Evolutionary conservation across 2,888 invertebrate genomes (phyloP), one percentile per base, ranked within the genome.

Genomic region (Anoplius nigerrimus): DNA sequence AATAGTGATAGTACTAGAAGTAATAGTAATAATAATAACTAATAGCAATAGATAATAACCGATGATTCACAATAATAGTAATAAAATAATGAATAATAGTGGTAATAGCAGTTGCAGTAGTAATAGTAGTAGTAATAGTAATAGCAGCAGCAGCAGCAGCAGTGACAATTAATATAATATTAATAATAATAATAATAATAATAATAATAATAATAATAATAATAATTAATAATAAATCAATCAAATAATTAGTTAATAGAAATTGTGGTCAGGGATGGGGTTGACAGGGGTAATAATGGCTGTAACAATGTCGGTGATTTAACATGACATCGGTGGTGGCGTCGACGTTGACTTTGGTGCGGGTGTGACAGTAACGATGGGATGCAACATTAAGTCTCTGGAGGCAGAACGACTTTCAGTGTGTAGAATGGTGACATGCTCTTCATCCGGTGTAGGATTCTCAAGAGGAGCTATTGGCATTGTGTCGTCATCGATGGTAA

Each of bases 321-420:
- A 86, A 77, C 86, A 86, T 69, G 86, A 86, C 69, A 87, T 79
- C 66, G 86, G 84, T 69, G 87, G 86, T 65, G 85, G 79, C 61
- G 82, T 82, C 55, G 84, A 86, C 57, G 82, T 81, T n/a, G 84
- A 86, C 57, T 82, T 81, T n/a, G 86, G 84, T 13, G 61, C 84
- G 83, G 53, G 82, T 62, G 86, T 84, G 77, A 87, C 81, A 43
- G 87, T 84, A 56, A 84, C 82, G 16, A 87, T 87, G 54, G 88
- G 88, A 78, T 90, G 89, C 85, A 92, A 90, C 88, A 92, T 90
- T 89, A 92, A 90, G 89, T 92, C 92, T 83, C 91, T 90, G 78
- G 92, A 92, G 85, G 91, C 92, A 86, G 92, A 92, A 89, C 92
- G 92, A 87, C 92, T 92, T 85, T 92, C 92, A 82, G 92, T 91